Base-by-base conservation (phyloP, 2,113 vertebrate species). In the Glaucidium brasilianum region DNA sequence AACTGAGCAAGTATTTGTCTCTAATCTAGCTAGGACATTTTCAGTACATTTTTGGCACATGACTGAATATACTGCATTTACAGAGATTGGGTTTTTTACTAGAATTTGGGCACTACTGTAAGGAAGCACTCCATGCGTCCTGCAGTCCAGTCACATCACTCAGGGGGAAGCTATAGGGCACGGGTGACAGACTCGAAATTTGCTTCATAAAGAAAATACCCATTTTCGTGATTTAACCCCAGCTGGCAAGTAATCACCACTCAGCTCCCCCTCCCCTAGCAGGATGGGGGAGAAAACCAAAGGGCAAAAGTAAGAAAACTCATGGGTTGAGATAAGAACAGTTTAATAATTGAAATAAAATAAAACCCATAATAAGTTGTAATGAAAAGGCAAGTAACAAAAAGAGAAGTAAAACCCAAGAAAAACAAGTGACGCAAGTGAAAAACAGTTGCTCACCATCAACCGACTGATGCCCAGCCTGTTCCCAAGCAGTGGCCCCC, bases 1-100 rank as follows among this genome's bases (percentile, higher is more conserved):
- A 87, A 85, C 86, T 52, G 41, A 95, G 68, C 50, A 95, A 96
- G 91, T 91, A 90, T 92, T 96, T 91, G 50, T 87, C 63, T 88
- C 67, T 43, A 59, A 55, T n/a, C 84, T 63, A 79, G 66, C 49
- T 56, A 75, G 64, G 52, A 71, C 15, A 85, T 81, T 76, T 83
- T 91, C 74, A 71, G 78, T 58, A 7, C 45, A 72, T 82, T 85
- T 95, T 72, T 78, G 62, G 37, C 34, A 91, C n/a, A 15, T 19
- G 71, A 87, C 64, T 58, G 86, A 95, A 94, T 32, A 85, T 35
- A 55, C 62, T 82, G 55, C 85, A 78, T 68, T 85, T 59, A 60
- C 35, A 73, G 69, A 93, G 37, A 77, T 58, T 77, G n/a, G n/a
- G n/a, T 53, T 64, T 67, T 75, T 45, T 19, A 32, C 27, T 49